Evolutionary conservation across 2,797 vertebrate genomes (phyloP).

Genomic region (Myripristis murdjan): DNA sequence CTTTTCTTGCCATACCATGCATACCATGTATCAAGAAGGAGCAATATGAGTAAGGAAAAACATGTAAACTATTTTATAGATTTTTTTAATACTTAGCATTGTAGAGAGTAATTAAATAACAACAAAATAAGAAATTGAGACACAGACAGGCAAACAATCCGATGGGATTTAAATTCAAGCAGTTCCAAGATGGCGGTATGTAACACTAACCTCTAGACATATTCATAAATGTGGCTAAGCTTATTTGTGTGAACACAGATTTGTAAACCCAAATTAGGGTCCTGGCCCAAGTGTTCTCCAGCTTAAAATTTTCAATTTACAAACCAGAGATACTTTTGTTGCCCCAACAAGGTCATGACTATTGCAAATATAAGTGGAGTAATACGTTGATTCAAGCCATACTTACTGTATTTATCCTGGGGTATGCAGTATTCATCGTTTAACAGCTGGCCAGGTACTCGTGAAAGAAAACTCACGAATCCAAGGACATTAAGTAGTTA

Average conservation of each 20-base stretch:
- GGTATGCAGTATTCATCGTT: slow-evolving; percentile 9
- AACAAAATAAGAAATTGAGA: too few species aligned
- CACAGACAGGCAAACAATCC: too few species aligned
- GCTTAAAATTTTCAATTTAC: too few species aligned
- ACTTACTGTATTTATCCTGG: slow-evolving; percentile 15
- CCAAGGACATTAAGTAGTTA: too few species aligned
- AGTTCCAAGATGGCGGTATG: neutral
- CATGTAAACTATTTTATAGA: slow-evolving; percentile 9
- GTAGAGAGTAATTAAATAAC: too few species aligned
- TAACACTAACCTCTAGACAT: slow-evolving; percentile 1
- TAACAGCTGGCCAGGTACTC: too few species aligned
- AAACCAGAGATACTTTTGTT: too few species aligned
- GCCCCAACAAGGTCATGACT: too few species aligned
- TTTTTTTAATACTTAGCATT: slow-evolving; percentile 22
- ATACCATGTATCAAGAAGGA: slow-evolving; percentile 44
- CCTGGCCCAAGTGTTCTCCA: neutral
- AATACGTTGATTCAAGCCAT: slow-evolving; percentile 34
- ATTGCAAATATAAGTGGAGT: slow-evolving; percentile 8
- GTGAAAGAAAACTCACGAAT: slow-evolving; percentile 9
- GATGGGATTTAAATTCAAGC: too few species aligned
- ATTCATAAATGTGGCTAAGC: slow-evolving; percentile 14
- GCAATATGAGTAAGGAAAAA: slow-evolving; percentile 30
- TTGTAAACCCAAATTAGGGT: neutral
- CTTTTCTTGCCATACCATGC: slow-evolving; percentile 48
- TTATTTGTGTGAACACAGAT: neutral